A percentile compares a stretch with the other conserved stretches of the same genome.
phyloP scores from a whole-genome alignment of 1,140 invertebrate genomes.

The Coenobita brevimanus region DNA sequence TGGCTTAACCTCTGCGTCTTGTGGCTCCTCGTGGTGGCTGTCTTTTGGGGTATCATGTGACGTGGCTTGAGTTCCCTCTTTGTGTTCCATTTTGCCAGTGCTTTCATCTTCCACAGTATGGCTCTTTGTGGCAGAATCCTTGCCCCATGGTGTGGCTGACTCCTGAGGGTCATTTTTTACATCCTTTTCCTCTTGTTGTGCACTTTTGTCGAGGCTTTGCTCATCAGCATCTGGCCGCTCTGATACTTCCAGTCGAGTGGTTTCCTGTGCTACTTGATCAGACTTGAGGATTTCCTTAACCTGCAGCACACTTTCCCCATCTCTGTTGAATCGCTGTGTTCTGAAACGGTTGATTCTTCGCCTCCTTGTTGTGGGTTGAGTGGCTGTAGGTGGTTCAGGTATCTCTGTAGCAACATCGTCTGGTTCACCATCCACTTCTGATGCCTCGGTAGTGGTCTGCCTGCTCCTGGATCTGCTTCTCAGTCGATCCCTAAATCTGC shows the following conservation, averaged over 20 bases:
- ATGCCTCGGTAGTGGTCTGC: background rate
- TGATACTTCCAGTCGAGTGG: slow-evolving; percentile 2
- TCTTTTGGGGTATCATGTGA: background rate
- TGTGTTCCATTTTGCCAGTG: no score
- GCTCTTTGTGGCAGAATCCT: no score
- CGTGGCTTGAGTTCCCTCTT: no score
- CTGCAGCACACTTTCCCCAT: slow-evolving; percentile 32
- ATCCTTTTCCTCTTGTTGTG: background rate
- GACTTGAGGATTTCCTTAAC: slow-evolving; percentile 43
- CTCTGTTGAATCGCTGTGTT: background rate
- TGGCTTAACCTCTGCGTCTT: background rate
- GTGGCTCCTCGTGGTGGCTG: background rate
- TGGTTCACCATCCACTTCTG: background rate
- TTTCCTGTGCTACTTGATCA: slow-evolving; percentile 45
- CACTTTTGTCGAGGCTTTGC: background rate
- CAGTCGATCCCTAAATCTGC: slow-evolving; percentile 17
- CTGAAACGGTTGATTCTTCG: slow-evolving; percentile 26
- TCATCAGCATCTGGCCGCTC: background rate
- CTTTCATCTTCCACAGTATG: no score
- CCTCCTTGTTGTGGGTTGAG: background rate
- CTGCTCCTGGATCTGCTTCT: slow-evolving; percentile 14
- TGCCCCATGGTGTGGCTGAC: background rate
- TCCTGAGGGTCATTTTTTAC: background rate
- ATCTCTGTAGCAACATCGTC: background rate
- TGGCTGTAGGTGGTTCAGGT: background rate